Evolutionary conservation across 2,113 vertebrate genomes (phyloP).

Genomic region (Cavia porcellus): DNA sequence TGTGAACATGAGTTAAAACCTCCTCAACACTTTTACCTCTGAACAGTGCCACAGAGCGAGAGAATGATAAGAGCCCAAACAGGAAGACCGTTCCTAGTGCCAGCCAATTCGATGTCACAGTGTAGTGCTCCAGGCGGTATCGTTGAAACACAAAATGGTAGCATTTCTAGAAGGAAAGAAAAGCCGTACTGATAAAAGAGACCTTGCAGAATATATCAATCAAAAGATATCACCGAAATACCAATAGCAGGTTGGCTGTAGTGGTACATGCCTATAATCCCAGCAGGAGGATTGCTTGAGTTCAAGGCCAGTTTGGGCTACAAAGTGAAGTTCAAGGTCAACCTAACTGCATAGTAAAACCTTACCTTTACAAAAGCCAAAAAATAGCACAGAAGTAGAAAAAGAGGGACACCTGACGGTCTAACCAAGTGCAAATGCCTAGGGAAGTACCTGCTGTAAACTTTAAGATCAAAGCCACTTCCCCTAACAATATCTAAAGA

Average conservation of each 20-base stretch:
- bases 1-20: not conserved
- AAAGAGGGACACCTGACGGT: not conserved
- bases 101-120: constrained; percentile 97
- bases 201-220: not conserved
- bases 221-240: not conserved
- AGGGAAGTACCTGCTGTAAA: not conserved
- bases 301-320: not conserved
- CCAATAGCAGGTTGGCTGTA: not conserved
- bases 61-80: constrained; percentile 94
- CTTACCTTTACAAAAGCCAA: not conserved
- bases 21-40: constrained; percentile 89
- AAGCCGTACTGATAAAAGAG: constrained; percentile 23
- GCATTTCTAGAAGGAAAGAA: constrained; percentile 93
- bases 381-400: not conserved
- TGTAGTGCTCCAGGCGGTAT: constrained; percentile 97
- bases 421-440: constrained; percentile 23
- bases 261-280: not conserved
- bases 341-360: not conserved
- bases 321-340: not conserved
- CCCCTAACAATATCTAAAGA: not conserved
- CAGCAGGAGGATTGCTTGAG: not conserved
- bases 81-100: constrained; percentile 92
- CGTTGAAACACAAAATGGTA: constrained; percentile 99
- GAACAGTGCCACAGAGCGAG: constrained; percentile 97
- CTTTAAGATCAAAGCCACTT: constrained; percentile 11